Base-by-base conservation (phyloP, 2,113 vertebrate genomes). In the Ictidomys tridecemlineatus region DNA sequence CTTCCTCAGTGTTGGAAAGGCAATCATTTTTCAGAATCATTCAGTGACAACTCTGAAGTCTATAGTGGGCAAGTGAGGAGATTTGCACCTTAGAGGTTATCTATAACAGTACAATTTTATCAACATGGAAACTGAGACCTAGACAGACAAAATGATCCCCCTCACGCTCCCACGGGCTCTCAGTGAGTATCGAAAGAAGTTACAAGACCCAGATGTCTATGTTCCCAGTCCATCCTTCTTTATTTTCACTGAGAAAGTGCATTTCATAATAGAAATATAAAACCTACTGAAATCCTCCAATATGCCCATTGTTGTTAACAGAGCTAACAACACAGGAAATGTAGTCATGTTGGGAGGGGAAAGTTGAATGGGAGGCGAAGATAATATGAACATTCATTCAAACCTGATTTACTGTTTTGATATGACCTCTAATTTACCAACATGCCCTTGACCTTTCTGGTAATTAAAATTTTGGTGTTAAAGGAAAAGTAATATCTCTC, bases 381-480 rank as follows among this genome's bases (percentile, higher is more conserved):
- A 86, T 39, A 73, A 95, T 63, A 63, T 45, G 4, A 96, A 96
- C 92, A 73, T 78, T 63, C 17, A 88, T 67, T 70, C 32, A 92
- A 76, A 77, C 39, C 32, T 79, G 63, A 89, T 78, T 85, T 78
- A 61, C 58, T 87, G 86, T 95, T 69, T 51, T 85, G 51, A 48
- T 89, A 42, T 72, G 48, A 91, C 28, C 63, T 94, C 69, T 79
- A 70, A 89, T 93, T 97, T 53, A 70, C 77, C 48, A 83, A 48
- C 34, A 70, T 39, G 53, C 85, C 63, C 69, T 91, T 94, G 78
- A 72, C 73, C 95, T 91, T 93, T 86, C 77, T 67, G 34, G 24
- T 84, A 94, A 97, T 97, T 96, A 89, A 95, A 78, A 34, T 82
- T 92, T 77, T n/a, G 73, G 18, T 61, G 18, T 85, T 94, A 63